Evolutionary conservation across 2,888 invertebrate genomes (phyloP).

Genomic region (Cepaea hortensis): DNA sequence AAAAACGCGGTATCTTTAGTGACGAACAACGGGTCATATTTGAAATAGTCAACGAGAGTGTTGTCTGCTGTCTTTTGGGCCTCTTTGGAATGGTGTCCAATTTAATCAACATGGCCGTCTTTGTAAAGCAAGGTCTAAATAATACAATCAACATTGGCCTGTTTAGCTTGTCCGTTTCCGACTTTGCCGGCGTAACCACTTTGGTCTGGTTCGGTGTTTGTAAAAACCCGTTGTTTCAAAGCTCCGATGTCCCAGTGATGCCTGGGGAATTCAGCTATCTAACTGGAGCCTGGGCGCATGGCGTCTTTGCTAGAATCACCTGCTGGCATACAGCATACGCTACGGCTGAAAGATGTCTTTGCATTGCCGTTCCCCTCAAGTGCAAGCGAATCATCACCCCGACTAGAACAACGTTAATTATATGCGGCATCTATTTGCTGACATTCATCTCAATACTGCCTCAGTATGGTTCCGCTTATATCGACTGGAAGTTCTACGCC

Average conservation of each 20-base stretch:
- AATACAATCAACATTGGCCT: neutral
- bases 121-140: neutral
- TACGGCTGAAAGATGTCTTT: slow-evolving; percentile 8
- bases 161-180: slow-evolving; percentile 6
- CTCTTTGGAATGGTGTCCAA: neutral
- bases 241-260: neutral
- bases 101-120: slow-evolving; percentile 14
- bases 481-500: slow-evolving; percentile 24
- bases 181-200: slow-evolving; percentile 16
- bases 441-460: neutral
- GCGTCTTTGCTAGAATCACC: slow-evolving; percentile 21
- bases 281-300: slow-evolving; percentile 22
- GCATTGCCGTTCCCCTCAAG: slow-evolving; percentile 9
- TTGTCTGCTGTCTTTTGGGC: neutral
- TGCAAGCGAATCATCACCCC: slow-evolving; percentile 23
- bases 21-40: neutral
- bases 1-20: neutral
- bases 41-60: neutral
- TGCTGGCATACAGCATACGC: slow-evolving; percentile 27
- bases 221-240: slow-evolving; percentile 16
- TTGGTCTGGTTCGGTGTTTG: slow-evolving; percentile 30
- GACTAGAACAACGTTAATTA: neutral
- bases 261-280: slow-evolving; percentile 16
- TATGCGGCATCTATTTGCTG: neutral
- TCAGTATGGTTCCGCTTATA: slow-evolving; percentile 16